These are phyloP conservation scores for Tetranychus cinnabarinus DNA, from an alignment of 1,140 invertebrate species.

Conservation along the genomic window DNA sequence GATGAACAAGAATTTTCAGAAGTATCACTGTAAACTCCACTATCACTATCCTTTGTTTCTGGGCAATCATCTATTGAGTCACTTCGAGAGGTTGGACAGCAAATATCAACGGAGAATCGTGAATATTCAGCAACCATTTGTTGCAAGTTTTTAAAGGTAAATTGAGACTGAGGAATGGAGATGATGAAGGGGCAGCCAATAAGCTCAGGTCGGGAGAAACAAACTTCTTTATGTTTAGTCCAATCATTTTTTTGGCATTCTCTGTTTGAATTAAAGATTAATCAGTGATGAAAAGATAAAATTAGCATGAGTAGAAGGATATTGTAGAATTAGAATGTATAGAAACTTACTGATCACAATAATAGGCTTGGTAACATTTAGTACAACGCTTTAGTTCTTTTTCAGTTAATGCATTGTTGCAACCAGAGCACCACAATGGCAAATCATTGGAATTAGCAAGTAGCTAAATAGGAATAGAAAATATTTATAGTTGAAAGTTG, in stretches of 20 bases:
- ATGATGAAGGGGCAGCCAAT: slow-evolving; percentile 28
- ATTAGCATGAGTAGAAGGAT: too few relatives aligned
- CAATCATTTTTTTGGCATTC: slow-evolving; percentile 25
- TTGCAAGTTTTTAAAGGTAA: slow-evolving; percentile 23
- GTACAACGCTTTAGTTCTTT: slow-evolving; percentile 22
- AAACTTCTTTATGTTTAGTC: slow-evolving; percentile 20
- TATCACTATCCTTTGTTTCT: background rate
- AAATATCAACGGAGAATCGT: slow-evolving; percentile 14
- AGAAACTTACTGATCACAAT: slow-evolving; percentile 23
- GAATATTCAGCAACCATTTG: slow-evolving; percentile 24
- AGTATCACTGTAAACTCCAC: background rate
- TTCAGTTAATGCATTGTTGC: slow-evolving; percentile 12
- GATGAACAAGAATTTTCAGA: background rate
- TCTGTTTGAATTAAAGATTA: slow-evolving; percentile 11
- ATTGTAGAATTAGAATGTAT: background rate
- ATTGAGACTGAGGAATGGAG: slow-evolving; percentile 23
- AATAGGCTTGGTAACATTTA: slow-evolving; percentile 23
- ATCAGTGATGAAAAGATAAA: background rate
- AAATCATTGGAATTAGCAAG: background rate
- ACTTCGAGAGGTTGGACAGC: background rate
- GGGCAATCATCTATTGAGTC: background rate
- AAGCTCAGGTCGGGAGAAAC: slow-evolving; percentile 20
- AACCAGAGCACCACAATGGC: slow-evolving; percentile 16
- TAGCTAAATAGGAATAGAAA: background rate
- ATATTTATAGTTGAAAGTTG: too few relatives aligned